Percentiles rank a stretch among this genome's conserved stretches.
These are phyloP conservation scores for Metallyticus violacea DNA, from an alignment of 2,888 invertebrate genomes.

Conservation along the genomic window DNA sequence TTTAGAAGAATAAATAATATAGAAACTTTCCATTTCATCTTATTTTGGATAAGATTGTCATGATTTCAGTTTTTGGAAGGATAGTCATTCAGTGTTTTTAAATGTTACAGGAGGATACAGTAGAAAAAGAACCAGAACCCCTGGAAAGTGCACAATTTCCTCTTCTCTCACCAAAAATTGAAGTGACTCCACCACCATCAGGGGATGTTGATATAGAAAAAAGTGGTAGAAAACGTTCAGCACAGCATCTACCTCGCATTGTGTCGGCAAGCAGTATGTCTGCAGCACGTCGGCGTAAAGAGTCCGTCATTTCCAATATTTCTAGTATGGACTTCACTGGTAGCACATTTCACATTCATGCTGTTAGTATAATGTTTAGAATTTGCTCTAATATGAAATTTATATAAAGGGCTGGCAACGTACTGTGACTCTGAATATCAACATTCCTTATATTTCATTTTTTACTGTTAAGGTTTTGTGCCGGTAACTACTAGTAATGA, in stretches of 20 bases:
- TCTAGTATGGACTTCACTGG: slow-evolving; percentile 74
- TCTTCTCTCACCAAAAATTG: slow-evolving; percentile 21
- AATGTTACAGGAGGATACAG: not conserved
- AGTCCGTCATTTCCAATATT: slow-evolving; percentile 68
- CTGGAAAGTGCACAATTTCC: not conserved
- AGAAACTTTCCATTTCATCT: too few species aligned
- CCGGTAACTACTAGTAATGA: too few species aligned
- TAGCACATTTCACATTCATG: slow-evolving; percentile 66
- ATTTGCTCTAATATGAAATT: too few species aligned
- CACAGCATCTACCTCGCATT: slow-evolving; percentile 17
- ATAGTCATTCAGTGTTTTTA: too few species aligned
- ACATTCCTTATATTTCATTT: too few species aligned
- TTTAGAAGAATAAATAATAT: too few species aligned
- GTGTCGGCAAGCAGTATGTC: slow-evolving; percentile 20
- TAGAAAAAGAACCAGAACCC: not conserved
- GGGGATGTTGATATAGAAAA: not conserved
- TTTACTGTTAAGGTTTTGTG: too few species aligned
- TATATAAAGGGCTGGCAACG: too few species aligned
- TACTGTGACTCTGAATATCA: too few species aligned
- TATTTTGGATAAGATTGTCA: too few species aligned
- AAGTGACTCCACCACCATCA: not conserved
- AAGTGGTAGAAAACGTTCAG: not conserved
- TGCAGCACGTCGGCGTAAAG: slow-evolving; percentile 54
- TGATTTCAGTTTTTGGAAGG: too few species aligned
- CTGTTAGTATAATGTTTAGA: slow-evolving; percentile 45